A percentile compares a stretch with the other conserved stretches of the same genome.
phyloP scores from a whole-genome alignment of 2,113 vertebrate species.

The Shinisaurus crocodilurus region DNA sequence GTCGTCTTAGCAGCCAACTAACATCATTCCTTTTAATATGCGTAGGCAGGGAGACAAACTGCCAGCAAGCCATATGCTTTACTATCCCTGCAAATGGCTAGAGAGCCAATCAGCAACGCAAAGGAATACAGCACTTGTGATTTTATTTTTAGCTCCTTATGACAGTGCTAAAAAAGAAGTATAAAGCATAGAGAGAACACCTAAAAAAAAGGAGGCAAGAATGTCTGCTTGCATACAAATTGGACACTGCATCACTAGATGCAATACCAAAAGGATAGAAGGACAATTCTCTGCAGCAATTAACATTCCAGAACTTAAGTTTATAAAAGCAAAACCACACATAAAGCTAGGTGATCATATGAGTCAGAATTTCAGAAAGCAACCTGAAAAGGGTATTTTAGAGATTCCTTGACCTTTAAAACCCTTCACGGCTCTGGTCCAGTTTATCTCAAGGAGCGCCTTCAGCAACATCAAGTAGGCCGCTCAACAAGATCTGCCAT shows the following conservation, averaged over 20 bases:
- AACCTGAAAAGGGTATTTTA: background rate
- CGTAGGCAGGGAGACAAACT: slow-evolving; percentile 38
- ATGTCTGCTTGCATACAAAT: slow-evolving; percentile 7
- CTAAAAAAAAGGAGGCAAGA: background rate
- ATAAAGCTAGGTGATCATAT: background rate
- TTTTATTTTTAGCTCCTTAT: slow-evolving; percentile 5
- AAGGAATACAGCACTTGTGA: background rate
- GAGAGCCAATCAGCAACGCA: slow-evolving; percentile 17
- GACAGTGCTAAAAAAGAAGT: background rate
- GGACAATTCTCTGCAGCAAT: background rate
- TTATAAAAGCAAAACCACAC: background rate
- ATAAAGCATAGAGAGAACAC: background rate
- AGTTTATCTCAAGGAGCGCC: too few relatives aligned
- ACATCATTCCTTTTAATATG: slow-evolving; percentile 38
- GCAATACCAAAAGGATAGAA: background rate
- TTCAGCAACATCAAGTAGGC: too few relatives aligned
- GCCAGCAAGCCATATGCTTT: slow-evolving; percentile 27
- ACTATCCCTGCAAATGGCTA: slow-evolving; percentile 28
- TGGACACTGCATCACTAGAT: slow-evolving; percentile 19
- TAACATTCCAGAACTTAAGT: background rate
- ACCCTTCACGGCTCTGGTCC: too few relatives aligned
- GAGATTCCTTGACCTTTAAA: too few relatives aligned
- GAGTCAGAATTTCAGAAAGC: background rate
- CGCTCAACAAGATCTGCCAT: too few relatives aligned
- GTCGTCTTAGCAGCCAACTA: background rate